Evolutionary conservation across 2,797 vertebrate genomes (phyloP), one percentile per base, ranked within the genome.

Genomic region (Orientallactaga sibirica): DNA sequence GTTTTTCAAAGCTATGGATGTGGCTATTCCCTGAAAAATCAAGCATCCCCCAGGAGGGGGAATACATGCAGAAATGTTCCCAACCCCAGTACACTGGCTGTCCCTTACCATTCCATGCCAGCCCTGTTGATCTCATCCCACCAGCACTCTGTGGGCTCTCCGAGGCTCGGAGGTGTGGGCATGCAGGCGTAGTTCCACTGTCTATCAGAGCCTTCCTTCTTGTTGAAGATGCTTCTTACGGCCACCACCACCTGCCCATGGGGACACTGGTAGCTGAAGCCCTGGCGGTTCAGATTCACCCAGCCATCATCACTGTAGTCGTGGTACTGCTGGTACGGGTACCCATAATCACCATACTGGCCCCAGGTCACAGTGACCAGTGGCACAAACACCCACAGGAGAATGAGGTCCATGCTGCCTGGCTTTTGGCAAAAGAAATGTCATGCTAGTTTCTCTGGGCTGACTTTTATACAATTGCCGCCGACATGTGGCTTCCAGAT

Each of bases 71-170:
- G 77, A 16, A 8, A 61, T 14, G 19, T 25, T 12, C 33, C 86
- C 82, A 52, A 43, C 33, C 81, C 27, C 0, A 18, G 10, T 1
- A n/a, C 1, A 18, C 67, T 24, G 22, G 48, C 14, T 9, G 79
- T 94, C 10, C 98, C 99, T 98, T 99, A 99, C 99, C 99, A 99
- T 98, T 99, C 98, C 24, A 99, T 96, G 92, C 99, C 99, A 0
- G 99, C 99, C 78, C 99, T 98, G 98, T 98, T 99, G 98, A 99
- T 99, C 97, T 99, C 99, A 90, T 99, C 99, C 99, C 99, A 99
- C 99, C 99, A 99, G 98, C 99, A 99, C 97, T 99, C 99, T 5
- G 98, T 99, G 92, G 99, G 99, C 96, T 99, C 98, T 74, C 99
- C 99, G 7, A 99, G 98, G 88, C 95, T 98, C 87, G 98, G 98